Evolutionary conservation across 2,113 vertebrate species (phyloP), one percentile per base, ranked within the genome.

Genomic region (Dolichallabes microphthalmus): DNA sequence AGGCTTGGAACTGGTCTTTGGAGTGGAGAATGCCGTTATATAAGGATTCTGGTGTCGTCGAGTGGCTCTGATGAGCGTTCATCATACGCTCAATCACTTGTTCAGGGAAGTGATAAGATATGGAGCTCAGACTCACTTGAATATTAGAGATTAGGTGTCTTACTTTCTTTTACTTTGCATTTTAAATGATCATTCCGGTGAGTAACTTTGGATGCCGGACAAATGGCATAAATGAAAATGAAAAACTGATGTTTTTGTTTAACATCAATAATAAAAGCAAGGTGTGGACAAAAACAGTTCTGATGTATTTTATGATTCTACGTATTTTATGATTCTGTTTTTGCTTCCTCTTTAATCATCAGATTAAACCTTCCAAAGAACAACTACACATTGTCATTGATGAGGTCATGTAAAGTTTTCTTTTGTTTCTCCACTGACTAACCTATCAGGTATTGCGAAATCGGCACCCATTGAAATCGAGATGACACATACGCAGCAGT

Each of bases 391-490:
- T 80, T 86, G 75, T 82, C 79, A 74, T 86, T 22, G 55, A 82
- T 57, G 35, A 82, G 61, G 90, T 88, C 2, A 69, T 84, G 89
- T 88, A 93, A 85, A 92, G 90, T 80, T 91, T 83, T 91, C 88
- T 88, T 92, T 92, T 91, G 91, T 87, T 83, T 87, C 71, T 86
- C 88, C 88, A 88, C 93, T 87, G 86, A 87, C 86, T 63, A 82
- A 90, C 86, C 87, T 73, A 74, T 84, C 45, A 32, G 55, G 52
- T 45, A 53, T 35, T 27, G 32, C 78, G 32, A 68, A 81, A 92
- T 90, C 89, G 90, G 84, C 32, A 82, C 89, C 90, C 80, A 91
- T 92, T 32, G 83, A 93, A 92, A 93, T 89, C 90, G 88, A 90
- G 93, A 93, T 91, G 92, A 91, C 93, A 92, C 89, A 85, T 86